These are phyloP conservation scores for Drosophila bunnanda DNA, from an alignment of 2,888 invertebrate genomes.

Conservation along the genomic window DNA sequence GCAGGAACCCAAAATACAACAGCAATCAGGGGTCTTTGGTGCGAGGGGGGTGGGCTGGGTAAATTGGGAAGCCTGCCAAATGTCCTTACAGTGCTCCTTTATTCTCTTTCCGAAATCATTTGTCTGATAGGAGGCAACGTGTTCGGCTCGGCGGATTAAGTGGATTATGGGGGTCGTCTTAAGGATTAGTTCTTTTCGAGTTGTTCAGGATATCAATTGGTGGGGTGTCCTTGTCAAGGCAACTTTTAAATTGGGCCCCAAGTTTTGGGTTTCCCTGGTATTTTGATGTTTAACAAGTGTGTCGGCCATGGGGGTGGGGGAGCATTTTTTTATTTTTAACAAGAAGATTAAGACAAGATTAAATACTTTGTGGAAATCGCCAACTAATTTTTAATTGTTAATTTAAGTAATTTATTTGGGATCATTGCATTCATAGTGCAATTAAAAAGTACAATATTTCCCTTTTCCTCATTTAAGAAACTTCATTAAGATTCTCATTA, in stretches of 20 bases:
- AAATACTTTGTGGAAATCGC: neutral
- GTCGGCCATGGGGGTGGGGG: neutral
- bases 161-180: constrained; percentile 44
- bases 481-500: neutral
- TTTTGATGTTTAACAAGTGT: constrained; percentile 22
- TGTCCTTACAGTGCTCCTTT: constrained; percentile 23
- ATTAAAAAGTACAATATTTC: neutral
- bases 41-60: neutral
- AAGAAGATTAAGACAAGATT: neutral
- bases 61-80: constrained; percentile 24
- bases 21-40: constrained; percentile 28
- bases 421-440: neutral
- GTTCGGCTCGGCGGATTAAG: constrained; percentile 41
- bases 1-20: constrained; percentile 35
- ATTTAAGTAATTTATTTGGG: neutral
- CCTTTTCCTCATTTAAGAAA: neutral
- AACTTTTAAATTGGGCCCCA: constrained; percentile 10
- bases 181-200: constrained; percentile 32
- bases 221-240: constrained; percentile 18
- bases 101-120: constrained; percentile 32
- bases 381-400: too few relatives aligned
- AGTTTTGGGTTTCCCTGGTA: neutral
- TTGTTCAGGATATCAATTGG: constrained; percentile 22
- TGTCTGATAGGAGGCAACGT: constrained; percentile 36
- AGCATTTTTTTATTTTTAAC: too few relatives aligned